Conservation (phyloP, 1,140 invertebrate species). For the Caenorhabditis remanei region DNA sequence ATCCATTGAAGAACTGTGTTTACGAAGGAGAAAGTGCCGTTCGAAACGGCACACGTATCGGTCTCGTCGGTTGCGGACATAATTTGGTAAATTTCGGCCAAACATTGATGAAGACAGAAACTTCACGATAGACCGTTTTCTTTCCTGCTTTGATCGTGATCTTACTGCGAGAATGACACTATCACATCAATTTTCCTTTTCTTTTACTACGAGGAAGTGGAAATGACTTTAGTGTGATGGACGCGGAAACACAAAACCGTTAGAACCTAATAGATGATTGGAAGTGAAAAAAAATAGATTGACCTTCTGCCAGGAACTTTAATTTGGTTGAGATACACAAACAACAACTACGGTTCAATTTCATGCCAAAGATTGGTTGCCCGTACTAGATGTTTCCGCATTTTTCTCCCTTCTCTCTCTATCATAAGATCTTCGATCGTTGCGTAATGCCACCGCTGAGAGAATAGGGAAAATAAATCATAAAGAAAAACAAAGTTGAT, state of each 20-base stretch:
- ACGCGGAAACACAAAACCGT: slow-evolving; percentile 21
- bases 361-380: background rate
- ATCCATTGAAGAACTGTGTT: slow-evolving; percentile 52
- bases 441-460: background rate
- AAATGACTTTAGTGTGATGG: slow-evolving; percentile 6
- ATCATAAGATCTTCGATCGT: slow-evolving; percentile 26
- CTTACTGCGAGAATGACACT: slow-evolving; percentile 9
- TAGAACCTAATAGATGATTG: background rate
- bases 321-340: background rate
- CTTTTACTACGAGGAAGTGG: slow-evolving; percentile 28
- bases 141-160: slow-evolving; percentile 16
- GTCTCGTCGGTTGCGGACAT: slow-evolving; percentile 60
- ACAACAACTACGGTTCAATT: background rate
- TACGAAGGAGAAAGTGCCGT: slow-evolving; percentile 51
- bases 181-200: slow-evolving; percentile 34
- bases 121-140: background rate
- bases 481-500: background rate
- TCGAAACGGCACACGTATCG: slow-evolving; percentile 50
- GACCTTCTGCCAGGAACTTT: slow-evolving; percentile 28
- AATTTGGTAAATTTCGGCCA: slow-evolving; percentile 49
- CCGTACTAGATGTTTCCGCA: background rate
- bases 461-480: background rate
- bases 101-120: slow-evolving; percentile 41
- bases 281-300: background rate
- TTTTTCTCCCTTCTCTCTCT: background rate